A percentile compares a stretch with the other conserved stretches of the same genome.
These are phyloP conservation scores for Daphoenositta chrysoptera DNA, from an alignment of 2,113 vertebrate genomes.

Conservation along the genomic window DNA sequence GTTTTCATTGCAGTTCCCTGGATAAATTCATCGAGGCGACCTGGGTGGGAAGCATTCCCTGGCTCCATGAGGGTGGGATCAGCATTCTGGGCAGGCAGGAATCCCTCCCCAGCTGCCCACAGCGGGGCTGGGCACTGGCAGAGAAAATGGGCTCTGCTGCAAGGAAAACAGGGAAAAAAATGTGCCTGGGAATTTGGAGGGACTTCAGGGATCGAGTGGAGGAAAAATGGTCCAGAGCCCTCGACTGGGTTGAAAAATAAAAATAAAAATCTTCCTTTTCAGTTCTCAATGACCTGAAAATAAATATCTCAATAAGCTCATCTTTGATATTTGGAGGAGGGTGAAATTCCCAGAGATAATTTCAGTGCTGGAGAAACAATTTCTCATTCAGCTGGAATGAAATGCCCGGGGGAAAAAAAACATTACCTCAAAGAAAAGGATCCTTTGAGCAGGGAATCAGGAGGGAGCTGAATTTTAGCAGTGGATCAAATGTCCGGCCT, in stretches of 20 bases:
- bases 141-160: neutral
- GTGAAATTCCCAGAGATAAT: neutral
- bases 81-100: neutral
- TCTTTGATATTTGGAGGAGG: neutral
- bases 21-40: neutral
- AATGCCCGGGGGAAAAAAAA: neutral
- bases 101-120: neutral
- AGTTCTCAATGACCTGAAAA: neutral
- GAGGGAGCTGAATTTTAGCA: neutral
- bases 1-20: neutral
- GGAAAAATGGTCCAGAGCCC: neutral
- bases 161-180: neutral
- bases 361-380: neutral
- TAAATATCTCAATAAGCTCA: neutral
- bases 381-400: neutral
- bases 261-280: neutral
- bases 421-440: neutral
- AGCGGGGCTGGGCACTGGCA: neutral
- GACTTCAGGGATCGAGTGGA: accelerated
- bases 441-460: neutral
- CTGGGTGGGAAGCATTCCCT: neutral
- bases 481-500: neutral
- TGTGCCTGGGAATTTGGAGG: neutral
- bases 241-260: neutral
- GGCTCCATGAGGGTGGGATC: neutral